phyloP scores from a whole-genome alignment of 53 echinoderm and acorn worm genomes.

The Henricia sp. region DNA sequence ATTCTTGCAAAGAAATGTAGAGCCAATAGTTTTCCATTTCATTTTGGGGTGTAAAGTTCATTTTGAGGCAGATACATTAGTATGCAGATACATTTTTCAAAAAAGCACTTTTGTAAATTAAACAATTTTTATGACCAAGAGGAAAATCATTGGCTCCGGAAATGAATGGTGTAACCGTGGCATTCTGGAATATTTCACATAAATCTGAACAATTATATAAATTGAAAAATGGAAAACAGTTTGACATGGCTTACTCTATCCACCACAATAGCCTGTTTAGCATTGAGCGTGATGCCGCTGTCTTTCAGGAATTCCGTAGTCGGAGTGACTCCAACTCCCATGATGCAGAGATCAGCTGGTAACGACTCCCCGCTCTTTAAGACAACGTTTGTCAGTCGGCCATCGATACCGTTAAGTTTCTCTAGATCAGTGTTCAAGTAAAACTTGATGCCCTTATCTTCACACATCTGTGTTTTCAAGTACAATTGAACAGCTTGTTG shows the following conservation, averaged over 20 bases:
- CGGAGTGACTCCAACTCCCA: conserved; percentile 89
- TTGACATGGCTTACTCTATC: conserved; percentile 75
- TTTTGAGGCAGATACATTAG: background rate
- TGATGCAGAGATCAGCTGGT: conserved; percentile 84
- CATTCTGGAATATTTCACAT: too few species aligned
- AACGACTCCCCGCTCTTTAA: conserved; percentile 73
- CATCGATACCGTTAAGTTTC: conserved; percentile 84
- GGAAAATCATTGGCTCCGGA: too few species aligned
- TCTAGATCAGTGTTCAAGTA: conserved; percentile 66
- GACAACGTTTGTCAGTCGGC: conserved; percentile 69
- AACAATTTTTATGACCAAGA: background rate
- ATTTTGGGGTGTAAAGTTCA: background rate
- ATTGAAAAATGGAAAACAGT: too few species aligned
- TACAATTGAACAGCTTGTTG: too few species aligned
- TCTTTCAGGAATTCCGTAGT: conserved; percentile 83
- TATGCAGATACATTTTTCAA: too few species aligned
- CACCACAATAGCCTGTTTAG: conserved; percentile 63
- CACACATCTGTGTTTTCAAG: conserved; percentile 67
- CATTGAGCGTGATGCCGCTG: conserved; percentile 74
- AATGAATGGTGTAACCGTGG: too few species aligned
- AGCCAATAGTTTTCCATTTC: too few species aligned
- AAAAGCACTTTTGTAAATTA: background rate
- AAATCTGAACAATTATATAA: too few species aligned
- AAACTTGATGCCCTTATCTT: conserved; percentile 87
- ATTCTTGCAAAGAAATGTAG: too few species aligned